Percentiles rank a stretch among this genome's conserved stretches.
These are phyloP conservation scores for Leptothorax acervorum DNA, from an alignment of 2,888 invertebrate genomes.

Conservation along the genomic window DNA sequence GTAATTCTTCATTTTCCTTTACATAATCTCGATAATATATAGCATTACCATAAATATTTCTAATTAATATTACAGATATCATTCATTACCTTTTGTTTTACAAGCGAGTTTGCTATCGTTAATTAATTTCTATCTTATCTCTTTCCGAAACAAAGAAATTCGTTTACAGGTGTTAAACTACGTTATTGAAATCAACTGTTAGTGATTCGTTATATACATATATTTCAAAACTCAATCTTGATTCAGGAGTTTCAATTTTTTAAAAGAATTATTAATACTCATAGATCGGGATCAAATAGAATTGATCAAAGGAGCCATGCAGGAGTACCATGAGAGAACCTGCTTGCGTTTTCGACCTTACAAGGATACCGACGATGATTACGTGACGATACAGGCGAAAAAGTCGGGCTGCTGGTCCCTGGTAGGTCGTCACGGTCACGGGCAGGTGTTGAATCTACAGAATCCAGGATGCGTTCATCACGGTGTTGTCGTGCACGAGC, in stretches of 20 bases:
- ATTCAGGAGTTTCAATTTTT: not conserved
- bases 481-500: conserved; percentile 89
- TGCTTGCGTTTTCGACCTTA: conserved; percentile 89
- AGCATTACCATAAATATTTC: not conserved
- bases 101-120: not conserved
- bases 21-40: not conserved
- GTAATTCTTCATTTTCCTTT: conserved; percentile 82
- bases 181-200: not conserved
- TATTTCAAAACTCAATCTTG: not conserved
- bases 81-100: not conserved
- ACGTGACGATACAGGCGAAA: conserved; percentile 87
- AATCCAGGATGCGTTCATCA: conserved; percentile 84
- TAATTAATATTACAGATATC: not conserved
- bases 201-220: not conserved
- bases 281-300: conserved; percentile 79
- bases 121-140: not conserved
- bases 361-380: conserved; percentile 87
- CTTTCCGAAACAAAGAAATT: not conserved
- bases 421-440: conserved; percentile 88
- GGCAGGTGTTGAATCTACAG: conserved; percentile 88
- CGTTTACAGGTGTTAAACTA: not conserved
- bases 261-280: not conserved
- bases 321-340: conserved; percentile 88
- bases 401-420: conserved; percentile 89
- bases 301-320: conserved; percentile 87